phyloP scores from a whole-genome alignment of 2,797 vertebrate genomes.

The Melopsittacus undulatus region DNA sequence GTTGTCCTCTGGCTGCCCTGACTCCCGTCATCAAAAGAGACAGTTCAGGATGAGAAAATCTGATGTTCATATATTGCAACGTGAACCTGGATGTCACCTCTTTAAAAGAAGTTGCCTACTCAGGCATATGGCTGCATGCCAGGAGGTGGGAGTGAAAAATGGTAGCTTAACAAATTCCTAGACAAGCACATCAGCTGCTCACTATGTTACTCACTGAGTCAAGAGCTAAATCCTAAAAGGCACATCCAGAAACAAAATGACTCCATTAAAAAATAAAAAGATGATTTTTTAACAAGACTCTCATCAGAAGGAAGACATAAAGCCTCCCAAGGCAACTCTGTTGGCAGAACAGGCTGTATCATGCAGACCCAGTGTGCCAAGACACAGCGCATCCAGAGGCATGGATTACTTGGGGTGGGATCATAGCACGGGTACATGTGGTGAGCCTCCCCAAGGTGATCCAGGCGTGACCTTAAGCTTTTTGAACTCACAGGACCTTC shows the following conservation, averaged over 20 bases:
- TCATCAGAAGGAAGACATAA: background rate
- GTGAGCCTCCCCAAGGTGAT: background rate
- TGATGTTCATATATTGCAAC: background rate
- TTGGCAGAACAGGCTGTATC: background rate
- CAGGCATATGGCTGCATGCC: background rate
- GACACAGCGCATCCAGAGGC: background rate
- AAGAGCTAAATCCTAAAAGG: background rate
- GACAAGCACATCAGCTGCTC: background rate
- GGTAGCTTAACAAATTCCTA: background rate
- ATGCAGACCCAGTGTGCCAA: background rate
- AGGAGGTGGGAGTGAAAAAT: background rate
- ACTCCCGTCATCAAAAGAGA: background rate
- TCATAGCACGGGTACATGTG: rapidly evolving
- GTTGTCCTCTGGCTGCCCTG: background rate
- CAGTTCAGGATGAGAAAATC: background rate
- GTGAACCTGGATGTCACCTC: background rate
- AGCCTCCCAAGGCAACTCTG: background rate
- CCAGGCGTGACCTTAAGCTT: background rate
- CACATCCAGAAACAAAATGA: background rate
- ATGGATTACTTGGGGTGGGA: background rate
- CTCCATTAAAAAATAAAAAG: background rate
- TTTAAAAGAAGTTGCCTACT: background rate
- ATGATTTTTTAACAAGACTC: background rate
- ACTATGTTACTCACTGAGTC: background rate
- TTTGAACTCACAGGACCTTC: background rate